Evolutionary conservation across 2,113 vertebrate species (phyloP).

Genomic region (Diadophis punctatus): DNA sequence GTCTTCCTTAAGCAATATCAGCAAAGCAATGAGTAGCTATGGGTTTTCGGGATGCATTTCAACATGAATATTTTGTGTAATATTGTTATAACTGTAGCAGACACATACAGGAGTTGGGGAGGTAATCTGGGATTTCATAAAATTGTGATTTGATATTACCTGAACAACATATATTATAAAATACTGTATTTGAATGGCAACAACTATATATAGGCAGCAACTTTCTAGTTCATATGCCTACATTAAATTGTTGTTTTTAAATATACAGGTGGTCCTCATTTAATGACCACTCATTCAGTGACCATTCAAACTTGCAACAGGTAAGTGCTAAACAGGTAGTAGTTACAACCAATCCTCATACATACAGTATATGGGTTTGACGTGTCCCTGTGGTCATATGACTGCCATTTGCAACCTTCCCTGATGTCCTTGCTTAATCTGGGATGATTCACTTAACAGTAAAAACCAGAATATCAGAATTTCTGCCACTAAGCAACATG

Average conservation of each 20-base stretch:
- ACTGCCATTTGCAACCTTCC: not conserved
- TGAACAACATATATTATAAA: not conserved
- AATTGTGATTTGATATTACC: not conserved
- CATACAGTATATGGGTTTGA: not conserved
- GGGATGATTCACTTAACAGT: not conserved
- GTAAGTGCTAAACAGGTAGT: not conserved
- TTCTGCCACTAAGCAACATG: not conserved
- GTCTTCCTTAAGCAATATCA: not conserved
- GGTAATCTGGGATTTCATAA: not conserved
- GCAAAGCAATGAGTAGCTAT: not conserved
- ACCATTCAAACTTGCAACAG: not conserved
- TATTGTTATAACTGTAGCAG: not conserved
- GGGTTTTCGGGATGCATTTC: not conserved
- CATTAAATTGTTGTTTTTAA: not conserved
- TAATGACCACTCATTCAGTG: not conserved
- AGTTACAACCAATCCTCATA: not conserved
- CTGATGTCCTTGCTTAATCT: not conserved
- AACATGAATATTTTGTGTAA: not conserved
- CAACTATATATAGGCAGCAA: not conserved
- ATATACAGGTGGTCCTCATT: not conserved
- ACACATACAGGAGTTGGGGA: not conserved
- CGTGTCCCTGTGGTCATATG: not conserved
- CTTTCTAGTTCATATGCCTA: not conserved
- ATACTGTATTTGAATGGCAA: not conserved
- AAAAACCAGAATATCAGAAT: not conserved